Base-by-base conservation (phyloP, 1,140 invertebrate genomes). In the Lepidurus apus region DNA sequence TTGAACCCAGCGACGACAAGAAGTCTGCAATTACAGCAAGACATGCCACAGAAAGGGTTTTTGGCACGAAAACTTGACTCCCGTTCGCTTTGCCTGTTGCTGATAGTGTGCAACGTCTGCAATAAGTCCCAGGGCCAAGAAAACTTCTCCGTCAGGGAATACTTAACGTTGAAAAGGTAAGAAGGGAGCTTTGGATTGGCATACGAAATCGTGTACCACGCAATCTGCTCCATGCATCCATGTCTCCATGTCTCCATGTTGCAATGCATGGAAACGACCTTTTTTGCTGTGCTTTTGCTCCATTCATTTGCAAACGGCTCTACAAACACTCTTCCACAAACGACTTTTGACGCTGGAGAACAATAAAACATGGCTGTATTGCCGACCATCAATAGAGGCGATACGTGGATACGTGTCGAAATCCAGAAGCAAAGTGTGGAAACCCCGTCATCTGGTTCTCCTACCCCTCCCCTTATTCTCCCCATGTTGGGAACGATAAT, bases 181-280 rank as follows among this genome's bases (percentile, higher is more conserved):
- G 21, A 17, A 65, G 21, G 53, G 21, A 65, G 53, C 53, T 65
- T 65, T 65, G 45, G 45, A 9, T 47, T 47, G 45, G 45, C 45
- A 47, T 47, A 47, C 17, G 45, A 10, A 47, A 47, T 7, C 45
- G 53, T 13, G 21, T 65, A 65, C 6, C 53, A 65, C 53, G 53
- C 53, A 65, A 65, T 65, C 53, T 13, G 17, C 53, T 1, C 21
- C 17, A 7, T 11, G 53, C 8, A 65, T 65, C 53, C 53, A 7
- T 34, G 26, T 34, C 9, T 7, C 21, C 13, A 7, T 11, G 53
- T 7, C 7, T 21, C 53, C 53, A 21, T 65, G 53, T 21, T 13
- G 53, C 53, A 65, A 65, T 65, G 13, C 53, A 21, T 65, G n/a
- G 53, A 65, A 65, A 65, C 53, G 53, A 65, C 53, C 53, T n/a